A percentile compares a stretch with the other conserved stretches of the same genome.
Conservation (phyloP, 2,797 vertebrate genomes). For the Rhinella marina region DNA sequence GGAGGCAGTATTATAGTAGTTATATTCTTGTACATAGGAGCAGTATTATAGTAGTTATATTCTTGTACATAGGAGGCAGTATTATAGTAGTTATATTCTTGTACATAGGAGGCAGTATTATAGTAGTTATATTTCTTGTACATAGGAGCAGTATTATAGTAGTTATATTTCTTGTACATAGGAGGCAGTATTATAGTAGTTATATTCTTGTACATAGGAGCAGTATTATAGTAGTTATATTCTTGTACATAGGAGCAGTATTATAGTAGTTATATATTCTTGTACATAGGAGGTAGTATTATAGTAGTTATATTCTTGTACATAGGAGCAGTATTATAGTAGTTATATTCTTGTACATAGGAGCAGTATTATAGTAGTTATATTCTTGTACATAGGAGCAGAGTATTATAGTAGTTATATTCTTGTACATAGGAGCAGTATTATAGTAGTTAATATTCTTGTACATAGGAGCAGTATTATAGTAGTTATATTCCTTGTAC, state of each 20-base stretch:
- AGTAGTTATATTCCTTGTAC: not conserved
- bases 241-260: not conserved
- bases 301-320: no score
- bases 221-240: not conserved
- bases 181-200: not conserved
- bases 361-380: conserved; percentile 14
- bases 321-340: no score
- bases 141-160: not conserved
- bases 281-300: no score
- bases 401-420: conserved; percentile 26
- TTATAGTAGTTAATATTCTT: conserved; percentile 16
- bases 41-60: not conserved
- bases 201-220: not conserved
- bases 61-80: not conserved
- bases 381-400: conserved; percentile 1
- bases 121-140: not conserved
- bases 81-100: conserved; percentile 3
- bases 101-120: not conserved
- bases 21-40: not conserved
- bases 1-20: conserved; percentile 1
- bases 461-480: not conserved
- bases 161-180: conserved; percentile 3
- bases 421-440: conserved; percentile 7
- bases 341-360: not conserved
- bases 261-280: no score